Percentiles rank a stretch among this genome's conserved stretches.
phyloP scores from a whole-genome alignment of 92 coral and sea anemone species.

The Epizoanthus stellaris region DNA sequence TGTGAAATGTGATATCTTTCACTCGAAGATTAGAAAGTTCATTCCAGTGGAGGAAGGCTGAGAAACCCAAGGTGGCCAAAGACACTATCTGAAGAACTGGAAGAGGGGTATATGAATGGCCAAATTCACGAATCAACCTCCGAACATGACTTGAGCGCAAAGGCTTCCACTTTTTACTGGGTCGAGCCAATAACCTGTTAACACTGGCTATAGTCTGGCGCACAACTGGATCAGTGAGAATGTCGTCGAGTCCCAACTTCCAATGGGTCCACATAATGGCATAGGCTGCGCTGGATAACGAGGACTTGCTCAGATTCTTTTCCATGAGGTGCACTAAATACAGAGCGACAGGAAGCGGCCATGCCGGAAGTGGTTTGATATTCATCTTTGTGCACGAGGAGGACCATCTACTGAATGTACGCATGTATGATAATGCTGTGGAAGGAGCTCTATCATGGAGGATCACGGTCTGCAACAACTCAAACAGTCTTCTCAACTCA shows the following conservation, averaged over 20 bases:
- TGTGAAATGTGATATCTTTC: slow-evolving; percentile 19
- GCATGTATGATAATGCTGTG: slow-evolving; percentile 46
- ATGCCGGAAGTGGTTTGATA: slow-evolving; percentile 37
- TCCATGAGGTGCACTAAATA: slow-evolving; percentile 49
- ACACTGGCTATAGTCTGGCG: slow-evolving; percentile 50
- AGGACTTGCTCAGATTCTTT: slow-evolving; percentile 29
- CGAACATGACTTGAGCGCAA: slow-evolving; percentile 42
- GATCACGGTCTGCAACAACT: background rate
- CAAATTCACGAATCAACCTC: slow-evolving; percentile 46
- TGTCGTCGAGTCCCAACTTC: slow-evolving; percentile 43
- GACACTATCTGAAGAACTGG: slow-evolving; percentile 48
- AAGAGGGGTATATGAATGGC: slow-evolving; percentile 38
- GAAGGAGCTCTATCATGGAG: slow-evolving; percentile 14
- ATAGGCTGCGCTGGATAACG: slow-evolving; percentile 48
- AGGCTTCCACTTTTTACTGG: slow-evolving; percentile 47
- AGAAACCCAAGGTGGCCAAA: slow-evolving; percentile 52
- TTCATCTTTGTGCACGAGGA: slow-evolving; percentile 15
- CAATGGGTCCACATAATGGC: slow-evolving; percentile 59
- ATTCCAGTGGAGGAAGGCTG: slow-evolving; percentile 60
- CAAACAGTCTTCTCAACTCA: background rate
- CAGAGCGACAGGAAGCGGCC: slow-evolving; percentile 42
- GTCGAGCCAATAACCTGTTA: slow-evolving; percentile 55
- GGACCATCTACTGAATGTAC: slow-evolving; percentile 50
- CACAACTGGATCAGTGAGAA: slow-evolving; percentile 40
- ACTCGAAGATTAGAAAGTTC: slow-evolving; percentile 41